Evolutionary conservation across 64 coral and sea anemone species (phyloP), one percentile per base, ranked within the genome.

Genomic region (Stichodactyla mertensii): DNA sequence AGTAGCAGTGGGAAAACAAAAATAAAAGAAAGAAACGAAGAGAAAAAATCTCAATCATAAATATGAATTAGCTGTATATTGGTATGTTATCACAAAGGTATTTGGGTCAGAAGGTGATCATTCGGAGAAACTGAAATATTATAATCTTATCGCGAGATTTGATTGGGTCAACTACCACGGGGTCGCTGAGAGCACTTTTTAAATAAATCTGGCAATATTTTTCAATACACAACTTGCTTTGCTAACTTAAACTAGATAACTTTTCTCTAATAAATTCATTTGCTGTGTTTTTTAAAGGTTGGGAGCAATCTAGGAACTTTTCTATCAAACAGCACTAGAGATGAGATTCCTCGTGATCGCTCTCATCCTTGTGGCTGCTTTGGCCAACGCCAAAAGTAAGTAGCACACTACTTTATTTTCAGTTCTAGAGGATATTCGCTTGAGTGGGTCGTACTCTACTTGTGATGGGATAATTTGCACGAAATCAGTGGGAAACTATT

Each of bases 341-440:
- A 81, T 81, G 78, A 81, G 78, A 81, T 28, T 81, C 78, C 78
- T 81, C 19, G 78, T 51, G 78, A 81, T 81, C 78, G 20, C 78
- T 81, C 78, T 81, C 78, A 81, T 81, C 78, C 78, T 81, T 81
- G 78, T 81, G 78, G 78, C 78, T 81, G 78, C 36, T 52, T 81
- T 81, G 78, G 78, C 51, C 53, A 81, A 81, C 78, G 78, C 78
- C 36, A 81, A 81, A 20, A 81, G 78, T 81, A 81, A 52, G 78
- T 74, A 74, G n/a, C 24, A 74, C n/a, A 31, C 10, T 1, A 45
- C 36, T 45, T 45, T 45, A 45, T 45, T 45, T 45, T 45, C 55
- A 10, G 7, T 11, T 58, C 56, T 11, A 58, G 56, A 58, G 56
- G 14, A 58, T 58, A 58, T 58, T 58, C 8, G 56, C 8, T 15